Percentiles rank a stretch among this genome's conserved stretches.
These are phyloP conservation scores for Nicator chloris DNA, from an alignment of 2,113 vertebrate genomes.

Conservation along the genomic window DNA sequence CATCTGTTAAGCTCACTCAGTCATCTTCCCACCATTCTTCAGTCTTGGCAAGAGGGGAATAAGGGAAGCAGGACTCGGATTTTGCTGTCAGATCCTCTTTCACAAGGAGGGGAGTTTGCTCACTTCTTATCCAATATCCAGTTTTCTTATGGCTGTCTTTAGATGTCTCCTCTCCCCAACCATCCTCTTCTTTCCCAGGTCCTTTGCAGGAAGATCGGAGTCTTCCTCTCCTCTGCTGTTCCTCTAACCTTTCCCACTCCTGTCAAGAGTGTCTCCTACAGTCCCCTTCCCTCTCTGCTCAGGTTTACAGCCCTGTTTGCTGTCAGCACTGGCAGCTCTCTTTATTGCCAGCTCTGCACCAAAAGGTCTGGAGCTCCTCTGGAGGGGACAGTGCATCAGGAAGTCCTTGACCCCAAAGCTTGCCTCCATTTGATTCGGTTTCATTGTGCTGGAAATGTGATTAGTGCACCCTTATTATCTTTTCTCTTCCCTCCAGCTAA, in stretches of 20 bases:
- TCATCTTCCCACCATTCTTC: background rate
- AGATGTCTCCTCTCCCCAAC: background rate
- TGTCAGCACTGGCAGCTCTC: background rate
- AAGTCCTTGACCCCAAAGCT: slow-evolving; percentile 12
- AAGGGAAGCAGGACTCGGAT: background rate
- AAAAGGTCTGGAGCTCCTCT: background rate
- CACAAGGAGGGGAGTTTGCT: background rate
- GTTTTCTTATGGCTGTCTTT: background rate
- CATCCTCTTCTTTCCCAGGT: background rate
- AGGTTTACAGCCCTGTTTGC: background rate
- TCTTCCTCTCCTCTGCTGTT: background rate
- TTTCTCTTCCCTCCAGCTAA: slow-evolving; percentile 13
- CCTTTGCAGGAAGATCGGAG: background rate
- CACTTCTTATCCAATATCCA: background rate
- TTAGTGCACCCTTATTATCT: slow-evolving; percentile 16
- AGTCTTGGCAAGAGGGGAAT: background rate
- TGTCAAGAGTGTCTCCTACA: background rate
- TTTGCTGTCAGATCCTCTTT: background rate
- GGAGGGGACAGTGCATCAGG: background rate
- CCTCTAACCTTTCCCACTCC: background rate
- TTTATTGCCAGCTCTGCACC: background rate
- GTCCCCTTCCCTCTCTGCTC: background rate
- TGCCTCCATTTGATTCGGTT: background rate
- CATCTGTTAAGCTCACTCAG: slow-evolving; percentile 35
- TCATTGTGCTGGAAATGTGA: slow-evolving; percentile 17